These are phyloP conservation scores for Watersipora subatra DNA, from an alignment of 1,140 invertebrate genomes.

Conservation along the genomic window DNA sequence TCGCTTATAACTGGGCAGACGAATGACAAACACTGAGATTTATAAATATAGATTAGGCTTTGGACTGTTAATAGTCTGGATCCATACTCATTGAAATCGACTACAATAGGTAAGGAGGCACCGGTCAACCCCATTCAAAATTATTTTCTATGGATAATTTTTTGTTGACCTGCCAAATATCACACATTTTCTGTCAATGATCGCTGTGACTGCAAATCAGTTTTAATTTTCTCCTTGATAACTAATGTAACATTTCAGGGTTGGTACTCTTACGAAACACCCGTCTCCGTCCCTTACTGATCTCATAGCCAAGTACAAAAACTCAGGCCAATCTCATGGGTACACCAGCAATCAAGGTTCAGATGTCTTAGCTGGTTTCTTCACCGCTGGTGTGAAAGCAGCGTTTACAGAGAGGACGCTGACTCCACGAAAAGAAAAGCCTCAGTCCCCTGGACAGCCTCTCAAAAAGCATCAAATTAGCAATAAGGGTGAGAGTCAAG, in stretches of 20 bases:
- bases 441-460: neutral
- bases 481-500: neutral
- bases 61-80: too few species aligned
- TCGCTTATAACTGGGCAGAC: too few species aligned
- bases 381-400: constrained; percentile 4
- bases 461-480: neutral
- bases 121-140: too few species aligned
- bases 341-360: neutral
- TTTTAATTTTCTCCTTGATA: too few species aligned
- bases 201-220: too few species aligned
- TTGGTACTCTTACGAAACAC: neutral
- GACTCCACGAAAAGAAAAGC: neutral
- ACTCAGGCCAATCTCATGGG: neutral
- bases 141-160: too few species aligned
- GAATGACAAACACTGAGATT: too few species aligned
- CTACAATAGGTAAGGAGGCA: too few species aligned
- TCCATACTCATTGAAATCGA: too few species aligned
- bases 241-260: neutral
- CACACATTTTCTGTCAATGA: too few species aligned
- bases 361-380: neutral
- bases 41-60: too few species aligned
- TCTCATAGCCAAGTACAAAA: neutral
- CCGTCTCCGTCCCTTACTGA: neutral
- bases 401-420: neutral
- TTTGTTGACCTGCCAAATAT: too few species aligned